Base-by-base conservation (phyloP, 2,113 vertebrate genomes). In the Pelvicachromis taeniatus region DNA sequence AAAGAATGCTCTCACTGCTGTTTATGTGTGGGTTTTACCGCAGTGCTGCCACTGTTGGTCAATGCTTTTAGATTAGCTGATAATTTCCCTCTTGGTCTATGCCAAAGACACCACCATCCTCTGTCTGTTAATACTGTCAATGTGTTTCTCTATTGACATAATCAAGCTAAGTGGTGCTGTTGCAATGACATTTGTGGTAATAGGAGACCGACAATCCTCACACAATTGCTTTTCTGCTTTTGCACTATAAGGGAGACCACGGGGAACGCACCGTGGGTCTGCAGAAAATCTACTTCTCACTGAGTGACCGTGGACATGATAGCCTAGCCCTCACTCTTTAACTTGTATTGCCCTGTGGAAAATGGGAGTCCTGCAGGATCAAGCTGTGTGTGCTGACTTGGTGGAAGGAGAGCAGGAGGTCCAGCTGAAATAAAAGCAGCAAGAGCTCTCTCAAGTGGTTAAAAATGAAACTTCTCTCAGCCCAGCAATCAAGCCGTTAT, bases 401-500 rank as follows among this genome's bases (percentile, higher is more conserved):
- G 23, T 78, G 78, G 53, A 82, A n/a, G 31, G 78, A n/a, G 53
- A 75, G 31, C 16, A 14, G 3, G 21, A 82, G 61, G 59, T 23
- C 12, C 7, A 6, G 68, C n/a, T 81, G 85, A 90, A 86, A 87
- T 80, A 89, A 70, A 90, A 93, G 81, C 59, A 78, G 86, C 90
- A 87, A 94, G 89, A 93, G 91, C 93, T 90, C 95, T 89, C 93
- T 93, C 94, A 91, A 91, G 94, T 95, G 94, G 93, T 61, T 21
- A 79, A 85, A 45, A 75, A 35, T 55, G 23, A 88, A 90, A 93
- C 48, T 85, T 86, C 65, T 52, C 55, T 70, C 70, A 73, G 21
- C 35, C 6, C 61, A 10, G 55, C 80, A 83, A 86, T 83, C 52
- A 38, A 23, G 63, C 40, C 35, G 59, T 73, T 63, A 80, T 88